Evolutionary conservation across 2,113 vertebrate species (phyloP), one percentile per base, ranked within the genome.

Genomic region (Psilopogon haemacephalus): DNA sequence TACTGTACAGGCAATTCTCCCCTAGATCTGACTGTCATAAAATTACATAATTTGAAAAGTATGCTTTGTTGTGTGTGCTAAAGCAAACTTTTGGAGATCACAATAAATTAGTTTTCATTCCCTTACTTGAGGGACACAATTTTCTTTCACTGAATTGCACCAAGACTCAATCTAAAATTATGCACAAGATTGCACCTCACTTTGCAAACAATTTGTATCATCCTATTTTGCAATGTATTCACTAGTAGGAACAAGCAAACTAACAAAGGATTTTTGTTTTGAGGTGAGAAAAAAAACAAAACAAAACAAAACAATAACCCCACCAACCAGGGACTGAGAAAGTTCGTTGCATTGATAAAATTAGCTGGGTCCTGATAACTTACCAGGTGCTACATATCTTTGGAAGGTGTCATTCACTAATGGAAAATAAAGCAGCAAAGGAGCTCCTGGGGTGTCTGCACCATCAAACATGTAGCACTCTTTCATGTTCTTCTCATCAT

Each of bases 401-500:
- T 97, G 97, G 85, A 98, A 98, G 60, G 97, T 97, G 80, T 97
- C 95, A 2, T 95, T 98, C 86, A 98, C 97, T 82, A 98, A 88
- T 1, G 98, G 98, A 83, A 98, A 98, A 95, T 98, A 98, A 59
- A 97, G 75, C 58, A 98, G 90, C 1, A 97, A 75, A 84, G 98
- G 98, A 74, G 97, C 95, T 27, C 95, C 84, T 1, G 96, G 92
- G 14, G 89, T 95, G 0, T 97, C 94, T 65, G 94, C 88, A 50
- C 97, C 73, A 65, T 96, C 95, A 1, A 98, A 96, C 71, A 98
- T 56, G 73, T 98, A 98, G 63, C 98, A 98, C 35, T 98, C 98
- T 71, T 98, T 97, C 76, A 98, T 89, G 27, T 93, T 88, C 8
- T 97, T 97, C 74, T 97, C 95, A 5, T 97, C 96, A 1, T 97